These are phyloP conservation scores for Bombyx mori DNA, from an alignment of 1,140 invertebrate genomes.

Conservation along the genomic window DNA sequence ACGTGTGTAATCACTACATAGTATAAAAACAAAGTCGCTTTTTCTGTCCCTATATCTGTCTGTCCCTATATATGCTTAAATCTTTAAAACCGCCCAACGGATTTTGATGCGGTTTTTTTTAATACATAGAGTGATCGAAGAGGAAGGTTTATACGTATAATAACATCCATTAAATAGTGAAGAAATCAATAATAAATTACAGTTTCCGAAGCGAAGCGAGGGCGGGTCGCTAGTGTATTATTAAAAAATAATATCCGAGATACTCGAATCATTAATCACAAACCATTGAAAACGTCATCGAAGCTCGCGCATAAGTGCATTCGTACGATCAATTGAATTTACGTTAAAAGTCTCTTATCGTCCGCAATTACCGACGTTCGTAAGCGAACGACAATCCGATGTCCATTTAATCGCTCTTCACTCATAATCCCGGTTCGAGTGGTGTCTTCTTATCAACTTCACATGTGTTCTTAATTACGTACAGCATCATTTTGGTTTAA, in stretches of 20 bases:
- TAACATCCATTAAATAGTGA: too few species aligned
- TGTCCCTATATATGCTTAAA: too few species aligned
- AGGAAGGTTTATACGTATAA: too few species aligned
- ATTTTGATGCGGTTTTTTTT: too few species aligned
- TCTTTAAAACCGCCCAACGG: too few species aligned
- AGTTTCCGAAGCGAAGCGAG: too few species aligned
- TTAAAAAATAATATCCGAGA: neutral
- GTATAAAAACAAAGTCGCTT: too few species aligned
- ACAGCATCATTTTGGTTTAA: neutral
- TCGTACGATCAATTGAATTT: conserved; percentile 40
- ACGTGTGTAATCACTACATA: too few species aligned
- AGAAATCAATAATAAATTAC: too few species aligned
- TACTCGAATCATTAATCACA: neutral
- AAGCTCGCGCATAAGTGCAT: conserved; percentile 8
- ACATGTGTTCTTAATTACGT: conserved; percentile 9
- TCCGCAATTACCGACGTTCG: conserved; percentile 30
- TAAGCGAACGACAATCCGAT: conserved; percentile 42
- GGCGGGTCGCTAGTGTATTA: too few species aligned
- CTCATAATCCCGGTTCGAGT: conserved; percentile 13
- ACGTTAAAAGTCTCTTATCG: conserved; percentile 40
- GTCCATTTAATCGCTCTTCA: conserved; percentile 51
- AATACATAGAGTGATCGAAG: too few species aligned
- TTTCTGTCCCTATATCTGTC: too few species aligned
- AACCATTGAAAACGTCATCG: neutral
- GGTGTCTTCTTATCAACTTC: conserved; percentile 8